Conservation (phyloP, 2,797 vertebrate genomes). For the Gymnodraco acuticeps region DNA sequence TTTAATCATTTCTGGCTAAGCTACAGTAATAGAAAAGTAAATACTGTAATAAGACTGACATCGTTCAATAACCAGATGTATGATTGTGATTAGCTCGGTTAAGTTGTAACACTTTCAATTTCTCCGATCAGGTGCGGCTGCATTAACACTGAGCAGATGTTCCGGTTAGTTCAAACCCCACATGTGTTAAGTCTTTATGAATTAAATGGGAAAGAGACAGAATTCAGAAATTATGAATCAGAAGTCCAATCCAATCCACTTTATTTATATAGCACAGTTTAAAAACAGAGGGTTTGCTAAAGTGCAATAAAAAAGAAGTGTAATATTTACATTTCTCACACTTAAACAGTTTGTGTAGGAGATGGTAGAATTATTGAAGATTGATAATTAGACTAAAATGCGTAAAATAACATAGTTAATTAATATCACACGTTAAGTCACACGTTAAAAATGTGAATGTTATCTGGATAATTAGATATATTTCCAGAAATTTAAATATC, state of each 20-base stretch:
- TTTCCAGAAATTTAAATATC: too few species aligned
- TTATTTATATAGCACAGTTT: too few species aligned
- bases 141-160: constrained; percentile 75
- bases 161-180: constrained; percentile 59
- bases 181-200: constrained; percentile 56
- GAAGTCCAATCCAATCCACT: too few species aligned
- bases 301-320: too few species aligned
- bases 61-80: constrained; percentile 28
- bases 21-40: constrained; percentile 34
- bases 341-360: constrained; percentile 7
- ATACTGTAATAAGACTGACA: constrained; percentile 40
- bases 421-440: background rate
- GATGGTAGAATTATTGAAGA: constrained; percentile 22
- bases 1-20: constrained; percentile 28
- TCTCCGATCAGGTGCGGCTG: constrained; percentile 61
- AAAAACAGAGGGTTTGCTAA: too few species aligned
- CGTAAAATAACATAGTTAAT: background rate
- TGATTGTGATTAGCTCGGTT: constrained; percentile 54
- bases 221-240: constrained; percentile 32
- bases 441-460: background rate
- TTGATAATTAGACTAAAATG: constrained; percentile 11
- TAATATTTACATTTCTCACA: constrained; percentile 28
- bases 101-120: constrained; percentile 36
- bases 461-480: too few species aligned
- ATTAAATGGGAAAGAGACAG: constrained; percentile 39